Base-by-base conservation (phyloP, 2,113 vertebrate species). In the Corythoichthys intestinalis region DNA sequence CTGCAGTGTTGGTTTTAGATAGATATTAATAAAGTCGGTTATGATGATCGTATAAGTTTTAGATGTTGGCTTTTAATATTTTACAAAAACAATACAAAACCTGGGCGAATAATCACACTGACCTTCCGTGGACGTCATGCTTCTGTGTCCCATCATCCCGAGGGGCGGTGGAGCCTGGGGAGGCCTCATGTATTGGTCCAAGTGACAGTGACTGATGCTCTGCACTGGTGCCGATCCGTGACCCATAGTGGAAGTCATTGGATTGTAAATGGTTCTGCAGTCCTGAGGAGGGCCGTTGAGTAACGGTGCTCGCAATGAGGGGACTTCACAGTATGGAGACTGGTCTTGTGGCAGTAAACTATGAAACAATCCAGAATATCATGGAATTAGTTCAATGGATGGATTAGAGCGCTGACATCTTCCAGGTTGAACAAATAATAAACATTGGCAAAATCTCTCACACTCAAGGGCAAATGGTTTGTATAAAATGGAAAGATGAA, bases 101-200 rank as follows among this genome's bases (percentile, higher is more conserved):
- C 20, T 28, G 20, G 20, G 20, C 20, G 20, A 28, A 28, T 28
- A 28, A 28, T 28, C 20, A 28, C 58, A 81, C 88, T 88, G 80
- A 93, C 91, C 79, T 52, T 92, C 91, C 44, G 87, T 73, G 59
- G 84, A 80, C 17, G 77, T 86, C 85, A 92, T 88, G 60, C 84
- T 84, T 41, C 91, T 82, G 76, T 92, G 91, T 80, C 89, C 88
- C 90, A 92, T 88, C 86, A 93, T 90, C 70, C 86, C 74, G 71
- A 87, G 91, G 2, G 89, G 82, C 1, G 85, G 91, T 1, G 85
- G 89, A 44, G 85, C 91, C 37, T 91, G 93, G 10, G 93, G 93
- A 0, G 94, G 91, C 54, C 92, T 93, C 90, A 95, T 94, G 71
- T 95, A 97, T 77, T 94, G 94, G 75, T 92, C 94, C 78, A 96